phyloP scores from a whole-genome alignment of 2,888 invertebrate species.

The Pteria penguin region DNA sequence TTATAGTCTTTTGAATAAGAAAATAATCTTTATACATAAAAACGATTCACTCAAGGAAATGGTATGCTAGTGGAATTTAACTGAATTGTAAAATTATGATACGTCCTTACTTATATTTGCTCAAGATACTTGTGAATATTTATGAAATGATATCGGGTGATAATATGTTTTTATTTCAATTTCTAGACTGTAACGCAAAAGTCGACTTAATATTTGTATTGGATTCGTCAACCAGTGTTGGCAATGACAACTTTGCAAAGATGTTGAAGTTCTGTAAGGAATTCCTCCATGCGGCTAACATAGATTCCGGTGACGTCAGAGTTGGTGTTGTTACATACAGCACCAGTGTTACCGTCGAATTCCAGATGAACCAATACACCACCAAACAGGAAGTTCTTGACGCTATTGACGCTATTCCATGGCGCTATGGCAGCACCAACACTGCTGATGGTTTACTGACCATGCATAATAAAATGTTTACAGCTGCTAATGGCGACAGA shows the following conservation, averaged over 20 bases:
- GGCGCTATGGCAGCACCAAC: constrained; percentile 70
- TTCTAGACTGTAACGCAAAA: constrained; percentile 55
- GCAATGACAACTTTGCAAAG: constrained; percentile 69
- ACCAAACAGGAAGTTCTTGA: constrained; percentile 58
- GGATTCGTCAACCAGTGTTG: constrained; percentile 77
- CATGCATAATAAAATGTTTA: constrained; percentile 66
- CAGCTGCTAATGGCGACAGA: constrained; percentile 65
- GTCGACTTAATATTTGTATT: constrained; percentile 74
- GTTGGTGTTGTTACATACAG: constrained; percentile 72
- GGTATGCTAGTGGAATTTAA: too few species aligned
- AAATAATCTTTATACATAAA: too few species aligned
- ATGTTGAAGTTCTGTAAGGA: constrained; percentile 72
- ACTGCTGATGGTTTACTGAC: constrained; percentile 71
- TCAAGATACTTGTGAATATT: too few species aligned
- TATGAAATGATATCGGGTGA: too few species aligned
- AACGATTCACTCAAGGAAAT: too few species aligned
- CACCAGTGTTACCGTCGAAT: constrained; percentile 67
- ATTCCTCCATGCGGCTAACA: constrained; percentile 64
- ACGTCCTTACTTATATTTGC: too few species aligned
- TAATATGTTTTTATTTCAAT: neutral
- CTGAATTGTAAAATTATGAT: too few species aligned
- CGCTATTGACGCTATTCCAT: constrained; percentile 68
- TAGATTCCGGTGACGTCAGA: constrained; percentile 65
- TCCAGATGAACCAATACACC: constrained; percentile 66
- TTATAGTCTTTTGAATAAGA: too few species aligned